A percentile compares a stretch with the other conserved stretches of the same genome.
Evolutionary conservation across 2,888 invertebrate genomes (phyloP).

Genomic region (Athrips mouffetella): DNA sequence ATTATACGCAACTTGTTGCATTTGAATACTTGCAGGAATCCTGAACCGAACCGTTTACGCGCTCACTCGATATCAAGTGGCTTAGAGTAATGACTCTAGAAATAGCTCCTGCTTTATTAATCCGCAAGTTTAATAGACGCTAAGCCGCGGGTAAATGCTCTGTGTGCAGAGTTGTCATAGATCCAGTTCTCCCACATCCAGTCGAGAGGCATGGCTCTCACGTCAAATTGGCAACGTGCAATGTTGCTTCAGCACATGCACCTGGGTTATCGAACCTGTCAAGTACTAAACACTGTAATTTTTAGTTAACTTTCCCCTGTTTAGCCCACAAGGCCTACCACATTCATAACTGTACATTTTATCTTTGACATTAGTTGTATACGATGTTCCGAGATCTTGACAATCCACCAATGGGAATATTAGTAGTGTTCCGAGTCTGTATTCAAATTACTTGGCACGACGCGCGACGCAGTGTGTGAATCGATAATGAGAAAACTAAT

Average conservation of each 20-base stretch:
- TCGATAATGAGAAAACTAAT: conserved; percentile 6
- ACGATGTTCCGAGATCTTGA: conserved; percentile 1
- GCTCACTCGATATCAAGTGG: conserved; percentile 24
- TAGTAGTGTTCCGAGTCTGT: not conserved
- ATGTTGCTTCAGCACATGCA: conserved; percentile 33
- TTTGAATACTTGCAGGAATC: conserved; percentile 9
- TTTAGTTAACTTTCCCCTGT: conserved; percentile 31
- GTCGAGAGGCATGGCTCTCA: conserved; percentile 33
- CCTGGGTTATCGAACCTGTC: conserved; percentile 58
- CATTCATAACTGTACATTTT: conserved; percentile 27
- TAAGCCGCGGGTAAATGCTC: conserved; percentile 38
- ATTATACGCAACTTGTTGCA: conserved; percentile 2
- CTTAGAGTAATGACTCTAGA: conserved; percentile 43
- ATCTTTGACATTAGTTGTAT: not conserved
- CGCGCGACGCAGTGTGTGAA: not conserved
- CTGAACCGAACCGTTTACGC: not conserved
- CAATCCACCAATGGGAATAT: not conserved
- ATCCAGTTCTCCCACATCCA: conserved; percentile 72
- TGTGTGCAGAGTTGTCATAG: conserved; percentile 48
- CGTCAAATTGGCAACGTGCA: conserved; percentile 32
- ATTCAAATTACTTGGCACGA: not conserved
- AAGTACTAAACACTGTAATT: conserved; percentile 37
- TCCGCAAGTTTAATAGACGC: conserved; percentile 49
- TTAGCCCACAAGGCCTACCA: conserved; percentile 24
- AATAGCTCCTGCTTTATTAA: conserved; percentile 54